These are phyloP conservation scores for Nesidiocoris tenuis DNA, from an alignment of 2,888 invertebrate genomes.

Conservation along the genomic window DNA sequence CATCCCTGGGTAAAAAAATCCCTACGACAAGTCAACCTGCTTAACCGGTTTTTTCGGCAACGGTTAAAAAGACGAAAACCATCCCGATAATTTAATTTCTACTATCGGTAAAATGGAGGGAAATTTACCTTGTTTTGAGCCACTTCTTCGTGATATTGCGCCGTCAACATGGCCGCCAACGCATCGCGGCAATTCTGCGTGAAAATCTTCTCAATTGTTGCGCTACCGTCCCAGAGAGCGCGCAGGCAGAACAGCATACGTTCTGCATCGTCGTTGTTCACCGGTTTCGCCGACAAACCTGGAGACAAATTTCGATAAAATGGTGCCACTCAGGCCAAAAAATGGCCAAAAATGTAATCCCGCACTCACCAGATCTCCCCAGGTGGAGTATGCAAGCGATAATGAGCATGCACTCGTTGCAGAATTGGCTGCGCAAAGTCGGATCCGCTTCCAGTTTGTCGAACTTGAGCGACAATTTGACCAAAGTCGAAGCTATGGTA, in stretches of 20 bases:
- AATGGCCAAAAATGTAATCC: too few species aligned
- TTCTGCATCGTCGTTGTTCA: slow-evolving; percentile 95
- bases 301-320: slow-evolving; percentile 52
- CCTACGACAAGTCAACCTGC: too few species aligned
- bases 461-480: slow-evolving; percentile 82
- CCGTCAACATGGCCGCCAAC: slow-evolving; percentile 77
- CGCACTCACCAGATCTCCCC: slow-evolving; percentile 68
- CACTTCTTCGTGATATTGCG: slow-evolving; percentile 72
- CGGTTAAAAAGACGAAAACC: too few species aligned
- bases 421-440: slow-evolving; percentile 61
- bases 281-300: slow-evolving; percentile 67
- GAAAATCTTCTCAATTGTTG: slow-evolving; percentile 69
- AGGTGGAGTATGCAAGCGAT: slow-evolving; percentile 82
- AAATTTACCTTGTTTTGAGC: slow-evolving; percentile 60
- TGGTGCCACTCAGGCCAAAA: too few species aligned
- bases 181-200: slow-evolving; percentile 72
- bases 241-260: slow-evolving; percentile 80
- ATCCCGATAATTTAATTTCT: too few species aligned
- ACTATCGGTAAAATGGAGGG: too few species aligned
- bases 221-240: slow-evolving; percentile 69
- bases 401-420: slow-evolving; percentile 82
- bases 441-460: slow-evolving; percentile 57
- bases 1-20: too few species aligned
- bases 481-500: slow-evolving; percentile 83
- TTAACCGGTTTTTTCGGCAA: too few species aligned